These are phyloP conservation scores for Osedax frankpressi DNA, from an alignment of 2,888 invertebrate species.

Conservation along the genomic window DNA sequence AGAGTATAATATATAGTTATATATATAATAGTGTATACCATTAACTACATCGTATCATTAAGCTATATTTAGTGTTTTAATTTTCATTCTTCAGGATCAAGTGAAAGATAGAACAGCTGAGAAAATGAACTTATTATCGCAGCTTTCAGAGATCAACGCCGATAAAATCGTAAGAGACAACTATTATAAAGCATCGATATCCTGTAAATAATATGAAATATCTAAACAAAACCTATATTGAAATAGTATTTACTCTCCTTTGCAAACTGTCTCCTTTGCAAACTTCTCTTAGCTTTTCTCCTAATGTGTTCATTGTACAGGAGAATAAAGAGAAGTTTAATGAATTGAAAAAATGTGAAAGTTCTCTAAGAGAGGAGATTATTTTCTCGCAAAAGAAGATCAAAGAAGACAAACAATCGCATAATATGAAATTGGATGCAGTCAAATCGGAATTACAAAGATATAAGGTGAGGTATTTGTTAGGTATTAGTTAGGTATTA, in stretches of 20 bases:
- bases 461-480: background rate
- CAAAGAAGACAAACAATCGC: conserved; percentile 27
- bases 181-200: background rate
- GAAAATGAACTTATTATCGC: conserved; percentile 34
- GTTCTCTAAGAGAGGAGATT: conserved; percentile 34
- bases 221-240: background rate
- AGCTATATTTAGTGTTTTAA: no score
- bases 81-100: no score
- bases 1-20: no score
- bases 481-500: conserved; percentile 11
- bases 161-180: conserved; percentile 20
- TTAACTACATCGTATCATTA: no score
- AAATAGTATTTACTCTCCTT: background rate
- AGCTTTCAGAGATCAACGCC: conserved; percentile 35
- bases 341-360: conserved; percentile 35
- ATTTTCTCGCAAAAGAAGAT: conserved; percentile 25
- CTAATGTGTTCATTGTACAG: background rate
- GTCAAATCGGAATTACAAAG: background rate
- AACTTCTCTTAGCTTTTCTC: no score
- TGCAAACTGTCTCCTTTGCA: no score
- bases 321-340: conserved; percentile 22
- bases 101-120: conserved; percentile 35
- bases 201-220: background rate
- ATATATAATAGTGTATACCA: no score
- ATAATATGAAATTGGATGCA: background rate